Percentiles rank a stretch among this genome's conserved stretches.
These are phyloP conservation scores for Ypsolopha sequella DNA, from an alignment of 2,888 invertebrate species.

Conservation along the genomic window DNA sequence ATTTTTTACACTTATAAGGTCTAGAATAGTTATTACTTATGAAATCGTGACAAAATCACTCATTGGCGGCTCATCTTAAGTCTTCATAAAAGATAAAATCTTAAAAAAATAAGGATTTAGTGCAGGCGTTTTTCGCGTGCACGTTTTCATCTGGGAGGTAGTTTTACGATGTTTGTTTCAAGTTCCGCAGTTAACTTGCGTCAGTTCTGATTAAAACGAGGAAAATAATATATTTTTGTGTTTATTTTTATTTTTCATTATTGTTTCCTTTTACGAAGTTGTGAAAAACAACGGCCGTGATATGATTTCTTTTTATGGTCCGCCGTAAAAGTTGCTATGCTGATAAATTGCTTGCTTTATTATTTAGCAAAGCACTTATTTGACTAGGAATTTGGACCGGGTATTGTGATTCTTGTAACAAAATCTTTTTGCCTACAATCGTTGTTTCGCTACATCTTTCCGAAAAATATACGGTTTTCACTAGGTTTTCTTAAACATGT, in stretches of 20 bases:
- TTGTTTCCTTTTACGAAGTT: background rate
- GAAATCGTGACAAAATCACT: too few relatives aligned
- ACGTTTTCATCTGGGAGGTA: slow-evolving; percentile 17
- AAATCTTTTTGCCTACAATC: too few relatives aligned
- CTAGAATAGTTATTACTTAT: too few relatives aligned
- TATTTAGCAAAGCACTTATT: background rate
- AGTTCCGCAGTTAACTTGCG: slow-evolving; percentile 22
- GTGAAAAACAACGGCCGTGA: slow-evolving; percentile 7
- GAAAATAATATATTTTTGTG: slow-evolving; percentile 17
- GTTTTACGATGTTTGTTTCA: slow-evolving; percentile 40
- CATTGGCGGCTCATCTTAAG: too few relatives aligned
- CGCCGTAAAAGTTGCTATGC: background rate
- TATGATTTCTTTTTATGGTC: background rate
- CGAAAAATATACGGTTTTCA: too few relatives aligned
- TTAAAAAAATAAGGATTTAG: background rate
- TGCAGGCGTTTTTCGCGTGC: background rate
- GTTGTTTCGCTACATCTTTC: too few relatives aligned
- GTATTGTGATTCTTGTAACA: too few relatives aligned
- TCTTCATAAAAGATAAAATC: too few relatives aligned
- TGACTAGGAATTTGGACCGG: too few relatives aligned
- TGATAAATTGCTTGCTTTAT: background rate
- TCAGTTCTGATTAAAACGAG: slow-evolving; percentile 28
- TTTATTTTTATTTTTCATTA: slow-evolving; percentile 10
- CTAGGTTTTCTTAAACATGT: too few relatives aligned
- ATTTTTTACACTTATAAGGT: too few relatives aligned